phyloP scores from a whole-genome alignment of 2,797 vertebrate species.

The Rhinophrynus dorsalis region DNA sequence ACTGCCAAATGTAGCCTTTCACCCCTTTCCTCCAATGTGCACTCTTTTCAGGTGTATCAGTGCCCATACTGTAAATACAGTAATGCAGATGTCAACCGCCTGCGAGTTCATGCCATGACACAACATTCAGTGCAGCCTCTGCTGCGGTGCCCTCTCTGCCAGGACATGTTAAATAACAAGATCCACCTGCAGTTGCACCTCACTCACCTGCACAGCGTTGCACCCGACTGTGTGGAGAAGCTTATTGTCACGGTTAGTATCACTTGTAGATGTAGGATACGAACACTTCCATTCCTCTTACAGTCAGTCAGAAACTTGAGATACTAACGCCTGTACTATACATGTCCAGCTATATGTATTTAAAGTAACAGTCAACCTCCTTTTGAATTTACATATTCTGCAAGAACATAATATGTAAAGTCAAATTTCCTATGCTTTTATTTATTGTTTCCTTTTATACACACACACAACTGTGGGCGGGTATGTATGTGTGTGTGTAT shows the following conservation, averaged over 20 bases:
- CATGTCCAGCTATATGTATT: no score
- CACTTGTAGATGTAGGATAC: not conserved
- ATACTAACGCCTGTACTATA: no score
- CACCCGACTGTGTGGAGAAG: conserved; percentile 96
- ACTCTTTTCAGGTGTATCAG: conserved; percentile 87
- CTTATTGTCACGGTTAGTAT: conserved; percentile 91
- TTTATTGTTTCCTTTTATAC: no score
- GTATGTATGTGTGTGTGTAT: no score
- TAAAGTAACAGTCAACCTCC: no score
- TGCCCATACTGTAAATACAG: conserved; percentile 99
- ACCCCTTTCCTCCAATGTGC: not conserved
- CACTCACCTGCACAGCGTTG: conserved; percentile 97
- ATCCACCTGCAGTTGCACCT: conserved; percentile 98
- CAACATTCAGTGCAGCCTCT: conserved; percentile 98
- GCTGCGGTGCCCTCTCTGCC: conserved; percentile 95
- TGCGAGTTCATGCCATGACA: conserved; percentile 97
- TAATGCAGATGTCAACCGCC: conserved; percentile 91
- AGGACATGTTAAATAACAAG: conserved; percentile 99
- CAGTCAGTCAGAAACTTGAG: not conserved
- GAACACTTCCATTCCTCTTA: not conserved
- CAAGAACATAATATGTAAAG: no score
- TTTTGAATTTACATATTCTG: no score
- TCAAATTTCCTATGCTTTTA: no score
- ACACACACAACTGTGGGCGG: no score
- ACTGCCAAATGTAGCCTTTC: no score